Evolutionary conservation across 2,888 invertebrate species (phyloP), one percentile per base, ranked within the genome.

Genomic region (Dicranocentrus wangi): DNA sequence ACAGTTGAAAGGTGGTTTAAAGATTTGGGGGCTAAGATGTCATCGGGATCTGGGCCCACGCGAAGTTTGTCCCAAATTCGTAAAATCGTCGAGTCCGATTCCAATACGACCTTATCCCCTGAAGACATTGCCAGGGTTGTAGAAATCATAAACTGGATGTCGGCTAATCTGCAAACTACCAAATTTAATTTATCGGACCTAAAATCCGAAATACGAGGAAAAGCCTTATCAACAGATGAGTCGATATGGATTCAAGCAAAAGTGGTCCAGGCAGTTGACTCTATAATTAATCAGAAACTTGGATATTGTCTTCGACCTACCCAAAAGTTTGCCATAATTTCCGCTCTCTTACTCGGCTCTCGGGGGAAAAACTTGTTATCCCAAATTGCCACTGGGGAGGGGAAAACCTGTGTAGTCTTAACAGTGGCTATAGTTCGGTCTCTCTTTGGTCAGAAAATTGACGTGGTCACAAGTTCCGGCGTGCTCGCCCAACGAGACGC

Each of bases 331-430:
- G 70, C 70, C 8, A 70, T 70, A 10, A 3, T 70, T n/a, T 1
- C 55, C 2, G 21, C 32, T 13, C 23, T 70, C 23, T 21, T 19
- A 10, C 13, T 0, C 1, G 23, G 15, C 1, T 1, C 53, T 13
- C 17, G 2, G 7, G 21, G 15, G 1, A 15, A 19, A 19, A 68
- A 70, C 8, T 39, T 58, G 15, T 66, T 89, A 42, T 82, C 87
- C 10, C 88, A 89, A 82, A 87, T 89, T 8, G 85, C 87, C 42
- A 89, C 89, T 8, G 89, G 89, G 1, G 89, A 89, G 85, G 89
- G 89, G 39, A 89, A 89, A 81, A 87, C 89, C 0, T 84, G 87
- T 32, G 88, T 89, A 53, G 87, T 89, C 3, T 87, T 87, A 13
- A 84, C 87, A 2, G 75, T 87, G 0, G 87, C 88, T 1, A 87